Evolutionary conservation across 2,888 invertebrate species (phyloP), one percentile per base, ranked within the genome.

Genomic region (Dorcus hopei): DNA sequence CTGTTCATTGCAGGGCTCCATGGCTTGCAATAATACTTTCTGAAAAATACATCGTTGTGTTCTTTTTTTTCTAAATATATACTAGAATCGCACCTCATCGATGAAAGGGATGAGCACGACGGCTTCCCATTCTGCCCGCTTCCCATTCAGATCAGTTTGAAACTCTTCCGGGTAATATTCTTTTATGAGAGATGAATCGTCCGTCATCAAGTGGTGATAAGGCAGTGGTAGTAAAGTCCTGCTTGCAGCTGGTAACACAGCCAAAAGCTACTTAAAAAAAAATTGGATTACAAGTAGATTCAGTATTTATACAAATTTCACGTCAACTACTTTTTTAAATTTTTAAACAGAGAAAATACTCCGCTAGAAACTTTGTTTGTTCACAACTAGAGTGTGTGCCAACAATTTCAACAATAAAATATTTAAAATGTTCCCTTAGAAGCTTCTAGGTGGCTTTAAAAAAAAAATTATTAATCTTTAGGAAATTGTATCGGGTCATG

Each of bases 41-140:
- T 88, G 68, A 14, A 72, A 74, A 55, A 63, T 59, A 63, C 43
- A 11, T 23, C 4, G 0, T 9, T n/a, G 6, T 33, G 6, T 26
- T 26, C 0, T 33, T 41, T 16, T 53, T 23, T 45, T 14, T 16
- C 33, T 45, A 7, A 62, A 52, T 14, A 45, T 26, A 51, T 42
- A 38, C 42, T 14, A 14, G 14, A 14, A 38, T 26, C 38, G 19
- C 67, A 85, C 88, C 80, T 95, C 94, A 68, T 95, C 89, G 69
- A 97, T 95, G 69, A 97, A 95, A 0, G 96, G 96, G 72, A 97
- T 92, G 1, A 96, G 82, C 1, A 95, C 93, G 0, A 97, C 90
- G 0, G 95, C 95, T 76, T 97, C 97, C 97, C 98, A 98, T 65
- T 96, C 96, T 72, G 95, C 92, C 69, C 85, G 86, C 77, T 98